These are phyloP conservation scores for Kryptolebias ocellatus DNA, from an alignment of 2,797 vertebrate species.

Conservation along the genomic window DNA sequence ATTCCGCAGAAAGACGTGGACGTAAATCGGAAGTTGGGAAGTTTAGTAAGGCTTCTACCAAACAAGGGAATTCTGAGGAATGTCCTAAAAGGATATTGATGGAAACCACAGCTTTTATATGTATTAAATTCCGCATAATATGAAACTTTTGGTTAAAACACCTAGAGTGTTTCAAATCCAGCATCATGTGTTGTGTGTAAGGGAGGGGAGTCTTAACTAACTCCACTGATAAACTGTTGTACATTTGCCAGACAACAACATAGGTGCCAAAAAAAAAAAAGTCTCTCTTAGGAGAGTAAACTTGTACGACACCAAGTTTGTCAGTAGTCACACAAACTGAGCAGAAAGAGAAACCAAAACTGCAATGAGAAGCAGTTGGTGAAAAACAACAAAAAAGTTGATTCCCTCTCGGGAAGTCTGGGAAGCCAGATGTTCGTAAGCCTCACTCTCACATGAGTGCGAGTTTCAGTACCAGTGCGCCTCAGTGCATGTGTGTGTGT, in stretches of 20 bases:
- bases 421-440: conserved; percentile 81
- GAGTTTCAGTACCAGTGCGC: conserved; percentile 51
- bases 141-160: too few species aligned
- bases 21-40: too few species aligned
- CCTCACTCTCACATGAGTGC: conserved; percentile 60
- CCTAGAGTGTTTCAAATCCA: too few species aligned
- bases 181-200: too few species aligned
- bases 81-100: too few species aligned
- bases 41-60: too few species aligned
- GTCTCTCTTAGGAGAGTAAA: background rate
- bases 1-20: too few species aligned
- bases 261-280: background rate
- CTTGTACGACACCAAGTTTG: conserved; percentile 21
- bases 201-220: too few species aligned
- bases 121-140: too few species aligned
- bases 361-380: conserved; percentile 53
- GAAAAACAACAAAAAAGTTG: conserved; percentile 69
- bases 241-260: background rate
- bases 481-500: conserved; percentile 18
- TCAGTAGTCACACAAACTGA: conserved; percentile 37
- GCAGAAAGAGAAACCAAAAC: conserved; percentile 27
- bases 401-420: conserved; percentile 73
- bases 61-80: too few species aligned
- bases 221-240: background rate
- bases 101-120: too few species aligned